Evolutionary conservation across 2,888 invertebrate genomes (phyloP).

Genomic region (Bombyx huttoni): DNA sequence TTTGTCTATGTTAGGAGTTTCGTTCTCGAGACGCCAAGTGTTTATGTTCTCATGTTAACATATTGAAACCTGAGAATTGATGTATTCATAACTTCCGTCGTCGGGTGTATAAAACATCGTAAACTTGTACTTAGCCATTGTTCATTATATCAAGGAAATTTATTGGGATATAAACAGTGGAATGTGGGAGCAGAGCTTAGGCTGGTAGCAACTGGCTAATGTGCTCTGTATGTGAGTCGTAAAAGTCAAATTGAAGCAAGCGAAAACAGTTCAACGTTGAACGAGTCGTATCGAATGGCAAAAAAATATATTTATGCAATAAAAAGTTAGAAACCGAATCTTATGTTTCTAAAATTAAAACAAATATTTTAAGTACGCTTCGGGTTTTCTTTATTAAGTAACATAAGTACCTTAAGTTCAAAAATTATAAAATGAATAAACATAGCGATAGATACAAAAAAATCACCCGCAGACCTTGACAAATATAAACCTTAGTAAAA

Average conservation of each 20-base stretch:
- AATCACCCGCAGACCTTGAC: too few relatives aligned
- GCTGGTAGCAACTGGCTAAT: constrained; percentile 4
- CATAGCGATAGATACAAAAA: too few relatives aligned
- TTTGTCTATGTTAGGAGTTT: neutral
- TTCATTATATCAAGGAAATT: constrained; percentile 38
- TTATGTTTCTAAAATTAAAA: neutral
- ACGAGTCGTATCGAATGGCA: neutral
- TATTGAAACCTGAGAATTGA: constrained; percentile 29
- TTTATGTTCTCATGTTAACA: constrained; percentile 2
- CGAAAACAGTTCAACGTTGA: neutral
- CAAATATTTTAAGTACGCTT: too few relatives aligned
- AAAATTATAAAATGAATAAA: too few relatives aligned
- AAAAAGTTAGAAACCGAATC: neutral
- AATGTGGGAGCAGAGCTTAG: constrained; percentile 15
- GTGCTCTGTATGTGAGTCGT: neutral
- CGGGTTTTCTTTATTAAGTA: too few relatives aligned
- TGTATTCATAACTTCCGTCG: constrained; percentile 47
- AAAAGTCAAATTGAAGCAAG: neutral
- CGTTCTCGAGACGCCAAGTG: neutral
- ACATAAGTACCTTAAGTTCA: too few relatives aligned
- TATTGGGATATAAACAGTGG: constrained; percentile 24
- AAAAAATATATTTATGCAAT: neutral
- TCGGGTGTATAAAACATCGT: constrained; percentile 31
- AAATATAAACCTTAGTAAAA: too few relatives aligned
- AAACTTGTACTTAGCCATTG: constrained; percentile 31